A percentile compares a stretch with the other conserved stretches of the same genome.
These are phyloP conservation scores for Melanotaenia maccullochi DNA, from an alignment of 2,797 vertebrate genomes.

Conservation along the genomic window DNA sequence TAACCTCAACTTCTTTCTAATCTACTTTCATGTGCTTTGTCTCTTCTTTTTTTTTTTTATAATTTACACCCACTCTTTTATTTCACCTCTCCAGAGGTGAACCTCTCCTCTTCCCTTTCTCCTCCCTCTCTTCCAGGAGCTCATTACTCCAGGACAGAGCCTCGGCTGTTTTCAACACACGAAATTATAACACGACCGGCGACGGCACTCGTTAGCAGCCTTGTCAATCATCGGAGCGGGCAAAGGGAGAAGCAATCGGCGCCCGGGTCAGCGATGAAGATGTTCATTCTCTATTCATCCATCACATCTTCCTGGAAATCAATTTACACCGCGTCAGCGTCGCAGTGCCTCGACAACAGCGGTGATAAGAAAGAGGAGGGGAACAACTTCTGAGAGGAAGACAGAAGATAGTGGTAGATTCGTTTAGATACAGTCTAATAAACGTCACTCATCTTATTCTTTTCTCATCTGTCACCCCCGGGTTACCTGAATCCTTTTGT, in stretches of 20 bases:
- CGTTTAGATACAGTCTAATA: constrained; percentile 74
- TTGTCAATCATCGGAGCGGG: constrained; percentile 80
- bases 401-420: constrained; percentile 53
- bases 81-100: constrained; percentile 65
- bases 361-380: constrained; percentile 69
- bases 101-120: constrained; percentile 45
- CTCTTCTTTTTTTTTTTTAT: constrained; percentile 62
- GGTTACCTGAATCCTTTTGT: constrained; percentile 47
- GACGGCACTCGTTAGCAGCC: constrained; percentile 83
- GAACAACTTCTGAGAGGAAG: constrained; percentile 66
- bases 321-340: constrained; percentile 82
- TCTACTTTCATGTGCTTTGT: constrained; percentile 80
- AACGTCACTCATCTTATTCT: constrained; percentile 72
- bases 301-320: constrained; percentile 82
- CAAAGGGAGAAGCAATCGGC: constrained; percentile 67
- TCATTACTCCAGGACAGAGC: constrained; percentile 70
- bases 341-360: constrained; percentile 64
- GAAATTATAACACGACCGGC: constrained; percentile 76
- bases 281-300: constrained; percentile 83
- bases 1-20: constrained; percentile 76
- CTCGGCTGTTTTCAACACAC: constrained; percentile 68
- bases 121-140: constrained; percentile 59
- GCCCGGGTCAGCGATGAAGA: constrained; percentile 82
- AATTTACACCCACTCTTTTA: constrained; percentile 70
- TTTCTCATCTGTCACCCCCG: constrained; percentile 22